Evolutionary conservation across 2,797 vertebrate species (phyloP).

Genomic region (Sebastes elongatus): DNA sequence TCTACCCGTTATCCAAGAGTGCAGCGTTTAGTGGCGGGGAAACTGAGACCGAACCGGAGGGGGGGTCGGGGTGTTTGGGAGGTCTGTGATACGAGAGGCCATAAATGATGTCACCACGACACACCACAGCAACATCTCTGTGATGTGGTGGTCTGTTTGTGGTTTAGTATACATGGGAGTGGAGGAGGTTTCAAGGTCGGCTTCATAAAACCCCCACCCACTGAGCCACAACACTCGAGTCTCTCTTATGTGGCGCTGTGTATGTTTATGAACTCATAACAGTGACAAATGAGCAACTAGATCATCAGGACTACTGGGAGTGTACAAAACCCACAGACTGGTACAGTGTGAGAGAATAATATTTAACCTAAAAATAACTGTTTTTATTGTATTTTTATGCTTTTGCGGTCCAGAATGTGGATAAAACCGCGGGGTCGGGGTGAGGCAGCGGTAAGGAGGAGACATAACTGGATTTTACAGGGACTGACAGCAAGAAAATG

Average conservation of each 20-base stretch:
- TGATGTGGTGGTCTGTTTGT: slow-evolving; percentile 72
- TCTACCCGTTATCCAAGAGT: slow-evolving; percentile 21
- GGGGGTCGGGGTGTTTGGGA: slow-evolving; percentile 32
- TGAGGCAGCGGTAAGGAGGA: neutral
- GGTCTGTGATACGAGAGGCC: slow-evolving; percentile 46
- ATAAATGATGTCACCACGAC: slow-evolving; percentile 69
- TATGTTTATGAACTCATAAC: slow-evolving; percentile 68
- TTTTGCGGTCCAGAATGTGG: slow-evolving; percentile 8
- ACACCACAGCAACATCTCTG: slow-evolving; percentile 45
- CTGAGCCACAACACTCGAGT: slow-evolving; percentile 48
- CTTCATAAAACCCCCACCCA: slow-evolving; percentile 63
- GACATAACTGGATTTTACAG: slow-evolving; percentile 29
- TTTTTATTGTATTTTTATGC: slow-evolving; percentile 29
- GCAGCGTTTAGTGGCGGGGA: slow-evolving; percentile 35
- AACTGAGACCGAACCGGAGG: slow-evolving; percentile 14
- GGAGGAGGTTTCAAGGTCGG: slow-evolving; percentile 52
- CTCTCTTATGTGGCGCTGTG: slow-evolving; percentile 60
- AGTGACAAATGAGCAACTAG: slow-evolving; percentile 56
- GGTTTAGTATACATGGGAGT: slow-evolving; percentile 56
- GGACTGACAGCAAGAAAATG: slow-evolving; percentile 11
- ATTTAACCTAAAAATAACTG: neutral
- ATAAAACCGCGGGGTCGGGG: neutral
- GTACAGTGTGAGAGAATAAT: neutral
- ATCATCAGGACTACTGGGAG: slow-evolving; percentile 51
- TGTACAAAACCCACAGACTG: slow-evolving; percentile 16